Evolutionary conservation across 2,797 vertebrate genomes (phyloP), one percentile per base, ranked within the genome.

Genomic region (Loriculus beryllinus): DNA sequence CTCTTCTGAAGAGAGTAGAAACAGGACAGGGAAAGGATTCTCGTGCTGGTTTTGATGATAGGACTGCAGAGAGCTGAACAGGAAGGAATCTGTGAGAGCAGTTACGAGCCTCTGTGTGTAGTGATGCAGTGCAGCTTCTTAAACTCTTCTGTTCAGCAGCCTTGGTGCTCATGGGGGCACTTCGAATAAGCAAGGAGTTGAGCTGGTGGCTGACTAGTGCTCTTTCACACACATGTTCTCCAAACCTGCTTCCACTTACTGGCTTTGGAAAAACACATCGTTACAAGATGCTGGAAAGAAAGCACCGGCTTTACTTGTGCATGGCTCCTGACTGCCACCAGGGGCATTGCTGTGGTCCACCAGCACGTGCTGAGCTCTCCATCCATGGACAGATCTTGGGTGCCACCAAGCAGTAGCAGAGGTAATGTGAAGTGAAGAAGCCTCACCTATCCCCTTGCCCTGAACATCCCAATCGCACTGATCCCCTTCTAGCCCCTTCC

Each of bases 91-190:
- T 67, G 16, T 40, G 60, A 48, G 83, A 88, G 22, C n/a, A 26
- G 15, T 85, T 60, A 60, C 51, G 39, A 92, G 26, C 11, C 35
- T 12, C 2, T 0, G 1, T 13, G 10, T 35, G 48, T 15, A 62
- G 3, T 43, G 47, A 47, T 12, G 8, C 68, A 82, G 23, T 31
- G 6, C 47, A 63, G 8, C 22, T 68, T 22, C 18, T 67, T 59
- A 54, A 90, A 63, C 23, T 72, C n/a, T 62, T 87, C 26, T 37
- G 76, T 63, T 80, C 25, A 8, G 72, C n/a, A 49, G 57, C 25
- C 68, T 56, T 1, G 0, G n/a, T 64, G 63, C 39, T 92, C 77
- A 28, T 0, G 0, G 7, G 42, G 26, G 20, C 39, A 43, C 48
- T 35, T 22, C 37, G 67, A 71, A 89, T 6, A 79, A 76, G 33